Evolutionary conservation across 2,797 vertebrate species (phyloP).

Genomic region (Anas georgica): DNA sequence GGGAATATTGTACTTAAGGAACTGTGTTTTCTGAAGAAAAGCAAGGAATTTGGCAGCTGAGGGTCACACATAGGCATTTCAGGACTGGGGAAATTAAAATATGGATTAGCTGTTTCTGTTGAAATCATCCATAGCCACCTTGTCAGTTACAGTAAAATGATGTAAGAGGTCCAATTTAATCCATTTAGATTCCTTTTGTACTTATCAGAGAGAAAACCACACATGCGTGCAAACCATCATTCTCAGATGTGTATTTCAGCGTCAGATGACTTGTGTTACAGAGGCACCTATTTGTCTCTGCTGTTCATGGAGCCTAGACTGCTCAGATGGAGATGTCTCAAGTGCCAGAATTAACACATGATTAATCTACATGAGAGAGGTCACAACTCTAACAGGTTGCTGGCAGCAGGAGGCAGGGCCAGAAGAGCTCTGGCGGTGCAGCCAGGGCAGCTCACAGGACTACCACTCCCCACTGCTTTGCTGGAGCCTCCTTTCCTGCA

Average conservation of each 20-base stretch:
- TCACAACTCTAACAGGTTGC: not conserved
- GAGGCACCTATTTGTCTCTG: not conserved
- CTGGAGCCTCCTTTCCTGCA: not conserved
- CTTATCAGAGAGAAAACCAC: not conserved
- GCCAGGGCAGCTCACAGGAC: not conserved
- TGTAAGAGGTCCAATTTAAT: not conserved
- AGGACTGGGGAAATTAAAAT: not conserved
- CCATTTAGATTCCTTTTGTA: not conserved
- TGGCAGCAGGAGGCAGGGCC: not conserved
- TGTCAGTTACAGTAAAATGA: not conserved
- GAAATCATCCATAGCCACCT: not conserved
- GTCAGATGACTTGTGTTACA: not conserved
- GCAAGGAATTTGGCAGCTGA: not conserved
- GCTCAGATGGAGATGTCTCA: not conserved
- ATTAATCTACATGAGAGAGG: not conserved
- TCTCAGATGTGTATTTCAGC: rapidly evolving
- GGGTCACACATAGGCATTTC: not conserved
- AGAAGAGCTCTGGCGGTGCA: not conserved
- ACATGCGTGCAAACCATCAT: not conserved
- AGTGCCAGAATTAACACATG: not conserved
- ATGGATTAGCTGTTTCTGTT: not conserved
- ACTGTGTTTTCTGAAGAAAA: not conserved
- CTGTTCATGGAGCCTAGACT: not conserved
- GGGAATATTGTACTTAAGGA: not conserved
- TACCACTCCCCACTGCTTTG: not conserved